Evolutionary conservation across 2,888 invertebrate species (phyloP).

Genomic region (Melinaea menophilus): DNA sequence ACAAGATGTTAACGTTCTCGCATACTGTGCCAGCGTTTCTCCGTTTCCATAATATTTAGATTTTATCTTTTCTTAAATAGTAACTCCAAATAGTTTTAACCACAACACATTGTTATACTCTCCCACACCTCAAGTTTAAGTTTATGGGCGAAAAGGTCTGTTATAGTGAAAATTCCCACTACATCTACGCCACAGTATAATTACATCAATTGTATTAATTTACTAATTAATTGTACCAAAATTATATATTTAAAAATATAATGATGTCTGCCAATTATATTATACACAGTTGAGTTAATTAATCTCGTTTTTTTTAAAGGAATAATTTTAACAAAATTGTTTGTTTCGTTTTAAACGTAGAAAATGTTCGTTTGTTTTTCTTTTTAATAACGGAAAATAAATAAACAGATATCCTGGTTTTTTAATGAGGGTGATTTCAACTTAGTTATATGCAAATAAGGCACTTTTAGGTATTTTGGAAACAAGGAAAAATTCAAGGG

Average conservation of each 20-base stretch:
- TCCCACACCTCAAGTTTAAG: slow-evolving; percentile 25
- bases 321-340: too few relatives aligned
- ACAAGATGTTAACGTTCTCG: slow-evolving; percentile 13
- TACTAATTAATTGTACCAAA: not conserved
- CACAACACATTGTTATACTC: slow-evolving; percentile 22
- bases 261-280: not conserved
- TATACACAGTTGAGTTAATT: slow-evolving; percentile 3
- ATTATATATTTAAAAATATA: not conserved
- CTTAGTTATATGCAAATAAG: too few relatives aligned
- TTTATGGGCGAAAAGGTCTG: slow-evolving; percentile 24
- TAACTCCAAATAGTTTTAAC: slow-evolving; percentile 21
- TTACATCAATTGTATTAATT: not conserved
- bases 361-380: too few relatives aligned
- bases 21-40: slow-evolving; percentile 4
- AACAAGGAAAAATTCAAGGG: too few relatives aligned
- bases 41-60: slow-evolving; percentile 14
- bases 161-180: slow-evolving; percentile 19
- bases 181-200: slow-evolving; percentile 8
- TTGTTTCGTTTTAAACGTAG: too few relatives aligned
- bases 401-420: too few relatives aligned
- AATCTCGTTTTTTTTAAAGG: not conserved
- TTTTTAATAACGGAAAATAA: too few relatives aligned
- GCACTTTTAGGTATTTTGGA: too few relatives aligned
- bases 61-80: slow-evolving; percentile 19
- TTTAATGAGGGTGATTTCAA: too few relatives aligned